Conservation (phyloP, 2,113 vertebrate species). For the Stegostoma tigrinum region DNA sequence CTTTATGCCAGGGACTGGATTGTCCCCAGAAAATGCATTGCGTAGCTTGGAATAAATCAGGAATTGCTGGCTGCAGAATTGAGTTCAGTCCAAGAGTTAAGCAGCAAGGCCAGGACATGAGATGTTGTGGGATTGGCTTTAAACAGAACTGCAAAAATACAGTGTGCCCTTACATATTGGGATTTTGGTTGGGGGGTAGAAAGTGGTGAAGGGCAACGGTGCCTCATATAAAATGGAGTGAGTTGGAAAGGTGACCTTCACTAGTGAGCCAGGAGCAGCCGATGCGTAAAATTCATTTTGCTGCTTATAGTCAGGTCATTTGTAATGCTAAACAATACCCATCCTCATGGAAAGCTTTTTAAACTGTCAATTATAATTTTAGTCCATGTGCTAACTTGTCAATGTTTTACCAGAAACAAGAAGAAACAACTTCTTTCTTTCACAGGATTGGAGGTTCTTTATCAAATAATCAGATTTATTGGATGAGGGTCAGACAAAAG, state of each 20-base stretch:
- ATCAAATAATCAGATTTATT: neutral
- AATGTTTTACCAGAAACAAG: neutral
- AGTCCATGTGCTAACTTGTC: neutral
- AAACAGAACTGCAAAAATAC: neutral
- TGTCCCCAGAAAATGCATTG: neutral
- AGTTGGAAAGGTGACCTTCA: neutral
- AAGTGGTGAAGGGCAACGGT: neutral
- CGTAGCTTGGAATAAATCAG: neutral
- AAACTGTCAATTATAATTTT: neutral
- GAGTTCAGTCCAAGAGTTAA: neutral
- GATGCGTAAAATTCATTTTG: neutral
- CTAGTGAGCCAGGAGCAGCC: neutral
- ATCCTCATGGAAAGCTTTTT: neutral
- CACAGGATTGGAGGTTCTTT: neutral
- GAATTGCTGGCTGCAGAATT: no score
- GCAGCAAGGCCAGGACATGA: neutral
- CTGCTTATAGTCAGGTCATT: neutral
- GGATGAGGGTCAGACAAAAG: neutral
- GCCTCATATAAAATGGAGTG: neutral
- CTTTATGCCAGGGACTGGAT: neutral
- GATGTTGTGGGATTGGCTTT: neutral
- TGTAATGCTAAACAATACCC: neutral
- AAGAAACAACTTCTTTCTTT: neutral
- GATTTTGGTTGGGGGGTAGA: neutral
- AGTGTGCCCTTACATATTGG: neutral